These are phyloP conservation scores for Trematomus bernacchii DNA, from an alignment of 2,797 vertebrate species.

Conservation along the genomic window DNA sequence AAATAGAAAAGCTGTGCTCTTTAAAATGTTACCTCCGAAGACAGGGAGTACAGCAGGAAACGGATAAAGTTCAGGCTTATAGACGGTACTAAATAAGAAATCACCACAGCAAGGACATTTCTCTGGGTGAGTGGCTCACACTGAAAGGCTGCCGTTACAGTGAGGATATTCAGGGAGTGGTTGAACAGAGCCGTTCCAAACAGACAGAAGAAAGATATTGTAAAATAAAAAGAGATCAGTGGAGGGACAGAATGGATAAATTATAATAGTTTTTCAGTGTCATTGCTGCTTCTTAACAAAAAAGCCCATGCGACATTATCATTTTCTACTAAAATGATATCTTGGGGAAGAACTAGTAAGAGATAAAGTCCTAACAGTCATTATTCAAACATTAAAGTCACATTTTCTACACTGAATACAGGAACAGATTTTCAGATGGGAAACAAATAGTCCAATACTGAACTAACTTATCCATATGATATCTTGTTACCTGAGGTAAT, in stretches of 20 bases:
- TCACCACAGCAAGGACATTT: conserved; percentile 40
- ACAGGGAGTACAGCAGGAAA: conserved; percentile 26
- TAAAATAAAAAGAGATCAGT: neutral
- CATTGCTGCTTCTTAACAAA: neutral
- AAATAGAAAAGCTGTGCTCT: conserved; percentile 21
- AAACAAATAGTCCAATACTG: neutral
- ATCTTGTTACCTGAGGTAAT: neutral
- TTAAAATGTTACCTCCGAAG: conserved; percentile 20
- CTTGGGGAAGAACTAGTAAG: neutral
- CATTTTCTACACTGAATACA: neutral
- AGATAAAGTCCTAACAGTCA: neutral
- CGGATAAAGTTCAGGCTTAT: conserved; percentile 26
- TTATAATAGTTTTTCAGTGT: neutral
- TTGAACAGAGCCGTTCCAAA: conserved; percentile 18
- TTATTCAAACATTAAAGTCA: neutral
- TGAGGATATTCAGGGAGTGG: conserved; percentile 9
- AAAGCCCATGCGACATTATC: neutral
- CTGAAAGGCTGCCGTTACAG: conserved; percentile 40
- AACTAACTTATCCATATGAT: too few species aligned
- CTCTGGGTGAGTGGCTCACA: conserved; percentile 28
- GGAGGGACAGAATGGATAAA: neutral
- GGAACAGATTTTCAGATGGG: neutral
- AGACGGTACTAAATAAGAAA: conserved; percentile 49
- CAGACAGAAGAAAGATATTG: conserved; percentile 2
- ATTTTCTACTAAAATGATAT: neutral